phyloP scores from a whole-genome alignment of 2,113 vertebrate species.

The Ceyx margarethae region DNA sequence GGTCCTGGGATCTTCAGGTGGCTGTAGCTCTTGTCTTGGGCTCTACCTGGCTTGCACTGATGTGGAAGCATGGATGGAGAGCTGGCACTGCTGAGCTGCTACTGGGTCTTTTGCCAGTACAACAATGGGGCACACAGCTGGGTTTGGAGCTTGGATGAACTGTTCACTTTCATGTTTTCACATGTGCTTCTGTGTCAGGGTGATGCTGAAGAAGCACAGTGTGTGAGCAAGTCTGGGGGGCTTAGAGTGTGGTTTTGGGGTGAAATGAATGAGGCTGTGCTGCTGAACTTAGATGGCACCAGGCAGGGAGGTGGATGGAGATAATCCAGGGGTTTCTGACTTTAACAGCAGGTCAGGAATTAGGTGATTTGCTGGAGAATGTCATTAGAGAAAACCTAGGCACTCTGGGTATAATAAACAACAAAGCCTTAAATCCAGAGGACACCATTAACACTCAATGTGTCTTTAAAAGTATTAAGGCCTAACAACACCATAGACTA shows the following conservation, averaged over 20 bases:
- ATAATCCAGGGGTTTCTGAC: neutral
- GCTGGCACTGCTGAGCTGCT: neutral
- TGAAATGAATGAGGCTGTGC: neutral
- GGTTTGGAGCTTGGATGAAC: accelerated
- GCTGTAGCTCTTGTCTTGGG: neutral
- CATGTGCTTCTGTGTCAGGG: accelerated
- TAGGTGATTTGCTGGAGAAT: neutral
- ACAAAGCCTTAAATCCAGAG: slow-evolving; percentile 43
- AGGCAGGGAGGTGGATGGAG: neutral
- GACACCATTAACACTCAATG: slow-evolving; percentile 38
- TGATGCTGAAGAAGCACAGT: accelerated
- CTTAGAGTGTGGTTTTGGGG: neutral
- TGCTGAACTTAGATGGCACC: neutral
- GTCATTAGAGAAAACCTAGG: slow-evolving; percentile 41
- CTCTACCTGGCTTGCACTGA: accelerated
- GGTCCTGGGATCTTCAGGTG: accelerated
- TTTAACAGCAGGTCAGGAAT: slow-evolving; percentile 44
- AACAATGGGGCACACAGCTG: accelerated
- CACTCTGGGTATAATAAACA: slow-evolving; percentile 49
- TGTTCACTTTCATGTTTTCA: accelerated
- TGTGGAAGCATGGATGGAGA: neutral
- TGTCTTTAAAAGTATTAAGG: slow-evolving; percentile 61
- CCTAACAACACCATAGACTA: slow-evolving; percentile 38
- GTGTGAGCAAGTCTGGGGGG: accelerated
- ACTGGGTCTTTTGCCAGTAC: accelerated